Base-by-base conservation (phyloP, 2,888 invertebrate species). In the Drosophila stalkeri region DNA sequence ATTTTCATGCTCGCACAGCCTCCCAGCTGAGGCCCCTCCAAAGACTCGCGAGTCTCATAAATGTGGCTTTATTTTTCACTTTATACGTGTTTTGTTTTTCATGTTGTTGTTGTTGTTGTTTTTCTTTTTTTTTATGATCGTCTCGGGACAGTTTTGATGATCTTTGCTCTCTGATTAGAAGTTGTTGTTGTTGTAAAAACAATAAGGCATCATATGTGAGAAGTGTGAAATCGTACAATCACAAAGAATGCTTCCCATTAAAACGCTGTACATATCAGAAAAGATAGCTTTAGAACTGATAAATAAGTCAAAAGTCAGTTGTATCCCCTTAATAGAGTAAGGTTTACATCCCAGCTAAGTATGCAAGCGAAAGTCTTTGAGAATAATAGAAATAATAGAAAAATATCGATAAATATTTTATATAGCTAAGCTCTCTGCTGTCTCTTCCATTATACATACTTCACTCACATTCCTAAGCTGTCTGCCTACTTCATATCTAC, bases 41-140 rank as follows among this genome's bases (percentile, higher is more conserved):
- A 31, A 49, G 23, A 39, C 74, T 52, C 46, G 27, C 60, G 72
- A 62, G 73, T 16, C 52, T 69, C 62, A 76, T 64, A 76, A 76
- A 76, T 46, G 61, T 66, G 46, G 44, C 46, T 56, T 67, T 75
- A 70, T 72, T 72, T 54, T 62, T 35, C 52, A 35, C 70, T 72
- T 54, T 63, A 72, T 62, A 47, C 54, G 16, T 43, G 39, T 41
- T 65, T 35, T 12, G 33, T 23, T 43, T 66, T 11, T 11, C 31
- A 4, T 7, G 12, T 51, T 31, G 31, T 27, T 27, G 6, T 6
- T n/a, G n/a, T n/a, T n/a, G n/a, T n/a, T n/a, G n/a, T n/a, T n/a
- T n/a, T 16, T 8, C 9, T 20, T 44, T 14, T 11, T 23, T 39
- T 12, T 47, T 27, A 41, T 47, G 63, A 72, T 70, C 72, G 43